Base-by-base conservation (phyloP, 2,888 invertebrate genomes). In the Malacosoma neustria region DNA sequence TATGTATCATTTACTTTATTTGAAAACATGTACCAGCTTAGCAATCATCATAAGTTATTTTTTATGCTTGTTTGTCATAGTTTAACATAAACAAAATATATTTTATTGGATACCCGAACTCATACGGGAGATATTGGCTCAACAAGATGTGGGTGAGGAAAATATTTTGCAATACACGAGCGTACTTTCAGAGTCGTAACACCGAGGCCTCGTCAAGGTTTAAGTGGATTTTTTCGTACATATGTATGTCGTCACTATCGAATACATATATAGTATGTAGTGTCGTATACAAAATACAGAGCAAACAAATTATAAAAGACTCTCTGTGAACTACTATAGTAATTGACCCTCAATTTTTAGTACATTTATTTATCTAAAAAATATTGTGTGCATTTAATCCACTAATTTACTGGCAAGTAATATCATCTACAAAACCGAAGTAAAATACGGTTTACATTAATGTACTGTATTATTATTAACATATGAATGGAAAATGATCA, bases 151-250 rank as follows among this genome's bases (percentile, higher is more conserved):
- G 49, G 49, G 52, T 48, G 48, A 54, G 42, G 53, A 49, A 54
- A 54, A 51, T 49, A 51, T 51, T 52, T 53, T 48, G 42, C 49
- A 48, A 45, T 44, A 39, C 54, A 43, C 39, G 44, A 48, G 49
- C 48, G 44, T 43, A 44, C 42, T 39, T 54, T 48, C 43, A 51
- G 51, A 22, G 22, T 22, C 22, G 22, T 22, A 22, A 22, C 22
- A 22, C 22, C 22, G 9, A 22, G 22, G 22, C 9, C 9, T 22
- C 22, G 22, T 22, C 22, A 22, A 22, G 22, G 22, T 22, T 22
- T 9, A 5, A 22, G 4, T 22, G 22, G 22, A 22, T 7, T 22
- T 22, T 22, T 22, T 22, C 22, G 22, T 22, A 22, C 22, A 22
- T 3, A 3, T 22, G 9, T 3, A 3, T 22, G 6, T 22, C 9